Base-by-base conservation (phyloP, 2,888 invertebrate genomes). In the Epiblema foenella region DNA sequence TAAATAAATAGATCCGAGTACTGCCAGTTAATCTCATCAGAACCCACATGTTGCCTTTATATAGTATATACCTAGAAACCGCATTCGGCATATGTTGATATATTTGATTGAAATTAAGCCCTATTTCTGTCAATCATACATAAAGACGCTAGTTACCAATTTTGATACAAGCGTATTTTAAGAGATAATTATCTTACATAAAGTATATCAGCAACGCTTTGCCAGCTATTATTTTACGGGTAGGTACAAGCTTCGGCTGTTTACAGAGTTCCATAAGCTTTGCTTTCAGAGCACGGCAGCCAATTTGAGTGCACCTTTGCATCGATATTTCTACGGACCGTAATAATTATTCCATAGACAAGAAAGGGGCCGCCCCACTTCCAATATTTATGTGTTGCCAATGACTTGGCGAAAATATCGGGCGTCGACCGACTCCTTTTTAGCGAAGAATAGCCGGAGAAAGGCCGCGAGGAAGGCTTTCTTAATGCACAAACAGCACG, bases 381-480 rank as follows among this genome's bases (percentile, higher is more conserved):
- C 90, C 93, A 91, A 93, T 94, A 94, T 94, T 94, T 94, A 94
- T 94, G 94, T 93, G 92, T 93, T 93, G 92, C 87, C 93, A 91
- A 93, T 94, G 94, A 94, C 94, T 91, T 81, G 83, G 91, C 93
- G 86, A 89, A 93, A 93, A 92, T 91, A 90, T 89, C 88, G 87
- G 88, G 88, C 89, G 89, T 91, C 88, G 67, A 59, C 63, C 89
- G 92, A 91, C 91, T 90, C 91, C 93, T 93, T 94, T 94, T 94
- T 93, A 93, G 91, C 78, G 90, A 90, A 93, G 93, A 91, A 93
- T 93, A 89, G 91, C 86, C 90, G 85, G 86, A 91, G 90, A 91
- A 91, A 91, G 89, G 90, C 91, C 89, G 82, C 81, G 86, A 89
- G 86, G 89, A 89, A 85, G 89, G 89, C 89, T 87, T 90, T 88